These are phyloP conservation scores for Mamestra brassicae DNA, from an alignment of 2,888 invertebrate species.

Conservation along the genomic window DNA sequence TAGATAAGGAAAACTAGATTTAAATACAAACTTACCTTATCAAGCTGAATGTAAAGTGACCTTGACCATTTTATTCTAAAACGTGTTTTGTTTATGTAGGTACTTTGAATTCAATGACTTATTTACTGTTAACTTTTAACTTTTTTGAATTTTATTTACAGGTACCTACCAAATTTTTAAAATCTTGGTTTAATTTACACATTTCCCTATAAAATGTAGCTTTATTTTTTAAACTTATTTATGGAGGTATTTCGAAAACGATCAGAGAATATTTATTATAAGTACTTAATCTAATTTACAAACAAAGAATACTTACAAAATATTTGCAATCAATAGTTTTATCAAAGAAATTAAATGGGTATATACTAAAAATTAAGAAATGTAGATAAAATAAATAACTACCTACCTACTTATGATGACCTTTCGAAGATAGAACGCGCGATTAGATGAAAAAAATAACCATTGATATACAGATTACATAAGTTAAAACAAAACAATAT, in stretches of 20 bases:
- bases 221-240: no score
- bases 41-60: conserved; percentile 32
- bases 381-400: not conserved
- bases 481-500: conserved; percentile 75
- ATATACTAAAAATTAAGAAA: not conserved
- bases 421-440: not conserved
- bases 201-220: no score
- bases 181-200: no score
- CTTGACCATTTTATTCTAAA: conserved; percentile 51
- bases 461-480: conserved; percentile 69
- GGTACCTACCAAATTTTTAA: no score
- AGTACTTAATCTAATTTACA: no score
- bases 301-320: not conserved
- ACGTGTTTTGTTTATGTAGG: conserved; percentile 40
- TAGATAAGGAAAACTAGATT: conserved; percentile 50
- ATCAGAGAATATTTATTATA: no score
- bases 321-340: no score
- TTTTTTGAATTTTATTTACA: not conserved
- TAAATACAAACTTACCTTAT: conserved; percentile 39
- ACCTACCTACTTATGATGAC: not conserved
- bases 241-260: no score
- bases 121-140: not conserved
- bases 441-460: not conserved
- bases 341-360: no score
- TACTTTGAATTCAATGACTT: conserved; percentile 1